Conservation (phyloP, 2,888 invertebrate species). For the Polia nebulosa region DNA sequence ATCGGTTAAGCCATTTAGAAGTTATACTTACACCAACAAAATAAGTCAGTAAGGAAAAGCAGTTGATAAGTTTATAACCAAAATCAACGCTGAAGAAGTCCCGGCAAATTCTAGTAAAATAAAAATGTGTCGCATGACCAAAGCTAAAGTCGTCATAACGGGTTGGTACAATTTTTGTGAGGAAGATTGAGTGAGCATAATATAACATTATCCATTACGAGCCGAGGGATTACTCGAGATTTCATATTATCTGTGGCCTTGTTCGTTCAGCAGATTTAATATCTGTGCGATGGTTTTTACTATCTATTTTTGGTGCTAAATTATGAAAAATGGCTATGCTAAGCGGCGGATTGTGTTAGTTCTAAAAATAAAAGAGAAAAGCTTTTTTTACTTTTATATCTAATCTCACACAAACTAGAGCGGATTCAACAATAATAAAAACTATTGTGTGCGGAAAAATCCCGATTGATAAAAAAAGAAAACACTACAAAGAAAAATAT, state of each 20-base stretch:
- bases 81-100: background rate
- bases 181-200: conserved; percentile 58
- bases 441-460: conserved; percentile 3
- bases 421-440: background rate
- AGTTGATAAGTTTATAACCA: background rate
- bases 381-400: background rate
- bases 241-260: conserved; percentile 61
- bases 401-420: conserved; percentile 2
- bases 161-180: conserved; percentile 35
- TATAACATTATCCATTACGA: conserved; percentile 53
- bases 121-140: background rate
- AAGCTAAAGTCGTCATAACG: conserved; percentile 23
- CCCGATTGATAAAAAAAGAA: conserved; percentile 5
- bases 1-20: too few species aligned
- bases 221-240: conserved; percentile 61
- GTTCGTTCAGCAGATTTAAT: conserved; percentile 49
- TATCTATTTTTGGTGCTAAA: conserved; percentile 33
- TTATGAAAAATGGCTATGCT: conserved; percentile 16
- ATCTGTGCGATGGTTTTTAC: conserved; percentile 40
- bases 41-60: background rate
- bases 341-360: background rate
- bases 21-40: background rate
- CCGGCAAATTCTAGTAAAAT: background rate
- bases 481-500: background rate
- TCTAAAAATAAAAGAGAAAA: conserved; percentile 11